Evolutionary conservation across 2,113 vertebrate species (phyloP).

Genomic region (Condylura cristata): DNA sequence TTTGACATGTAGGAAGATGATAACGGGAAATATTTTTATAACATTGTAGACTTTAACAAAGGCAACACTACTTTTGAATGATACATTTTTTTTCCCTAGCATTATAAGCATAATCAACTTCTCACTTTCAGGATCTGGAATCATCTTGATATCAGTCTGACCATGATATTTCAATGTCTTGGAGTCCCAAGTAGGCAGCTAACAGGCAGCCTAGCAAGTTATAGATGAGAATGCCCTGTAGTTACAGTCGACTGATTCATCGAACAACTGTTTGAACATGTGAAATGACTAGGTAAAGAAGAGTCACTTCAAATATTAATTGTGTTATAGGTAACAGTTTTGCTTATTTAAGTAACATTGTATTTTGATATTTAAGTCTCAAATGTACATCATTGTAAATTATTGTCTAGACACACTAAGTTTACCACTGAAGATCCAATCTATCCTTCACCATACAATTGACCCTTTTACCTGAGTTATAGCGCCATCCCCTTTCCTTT

Average conservation of each 20-base stretch:
- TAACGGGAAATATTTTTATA: conserved; percentile 74
- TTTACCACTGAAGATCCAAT: neutral
- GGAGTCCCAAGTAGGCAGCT: neutral
- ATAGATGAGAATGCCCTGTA: neutral
- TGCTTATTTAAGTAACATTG: neutral
- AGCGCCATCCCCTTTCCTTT: neutral
- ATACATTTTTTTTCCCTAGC: conserved; percentile 62
- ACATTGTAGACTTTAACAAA: conserved; percentile 64
- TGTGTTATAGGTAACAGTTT: neutral
- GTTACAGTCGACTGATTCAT: neutral
- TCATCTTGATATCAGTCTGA: conserved; percentile 1
- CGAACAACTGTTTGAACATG: neutral
- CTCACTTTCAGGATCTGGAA: conserved; percentile 10
- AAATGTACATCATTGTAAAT: neutral
- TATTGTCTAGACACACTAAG: neutral
- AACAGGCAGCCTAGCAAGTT: neutral
- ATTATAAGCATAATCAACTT: conserved; percentile 29
- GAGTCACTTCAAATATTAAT: neutral
- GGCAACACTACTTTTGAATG: conserved; percentile 68
- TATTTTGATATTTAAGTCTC: neutral
- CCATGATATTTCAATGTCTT: neutral
- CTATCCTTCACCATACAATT: neutral
- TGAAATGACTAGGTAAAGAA: neutral
- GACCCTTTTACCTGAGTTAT: neutral
- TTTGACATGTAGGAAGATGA: conserved; percentile 60